These are phyloP conservation scores for Nephrocerus scutellatus DNA, from an alignment of 2,888 invertebrate species.

Conservation along the genomic window DNA sequence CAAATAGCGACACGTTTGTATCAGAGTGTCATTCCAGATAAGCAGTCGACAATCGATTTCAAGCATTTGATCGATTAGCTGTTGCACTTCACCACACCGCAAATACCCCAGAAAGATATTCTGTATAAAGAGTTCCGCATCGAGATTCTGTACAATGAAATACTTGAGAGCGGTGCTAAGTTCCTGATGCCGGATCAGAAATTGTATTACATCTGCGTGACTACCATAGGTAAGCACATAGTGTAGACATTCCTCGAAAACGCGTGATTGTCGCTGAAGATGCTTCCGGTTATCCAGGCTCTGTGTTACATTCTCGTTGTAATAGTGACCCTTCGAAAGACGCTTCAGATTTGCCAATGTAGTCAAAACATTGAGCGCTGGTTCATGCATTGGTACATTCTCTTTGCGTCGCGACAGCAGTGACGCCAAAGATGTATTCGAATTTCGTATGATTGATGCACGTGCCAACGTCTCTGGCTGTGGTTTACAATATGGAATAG, in stretches of 20 bases:
- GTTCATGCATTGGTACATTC: constrained; percentile 51
- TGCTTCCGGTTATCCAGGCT: constrained; percentile 19
- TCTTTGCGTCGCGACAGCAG: constrained; percentile 47
- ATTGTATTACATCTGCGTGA: constrained; percentile 64
- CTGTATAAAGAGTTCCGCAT: constrained; percentile 66
- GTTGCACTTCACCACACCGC: constrained; percentile 56
- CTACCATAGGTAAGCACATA: constrained; percentile 77
- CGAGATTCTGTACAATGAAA: constrained; percentile 61
- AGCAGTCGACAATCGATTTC: constrained; percentile 60
- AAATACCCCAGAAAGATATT: constrained; percentile 62
- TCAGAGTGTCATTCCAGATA: constrained; percentile 64
- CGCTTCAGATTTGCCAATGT: constrained; percentile 54
- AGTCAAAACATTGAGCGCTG: constrained; percentile 56
- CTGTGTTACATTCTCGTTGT: constrained; percentile 24
- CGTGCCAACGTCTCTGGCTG: constrained; percentile 40
- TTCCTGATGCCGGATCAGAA: constrained; percentile 67
- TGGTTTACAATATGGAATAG: constrained; percentile 39
- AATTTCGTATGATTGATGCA: constrained; percentile 41
- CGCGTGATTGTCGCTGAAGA: constrained; percentile 44
- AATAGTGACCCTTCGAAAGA: constrained; percentile 53
- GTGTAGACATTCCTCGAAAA: constrained; percentile 72
- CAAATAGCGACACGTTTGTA: constrained; percentile 63
- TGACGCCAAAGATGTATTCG: constrained; percentile 40
- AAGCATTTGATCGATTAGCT: constrained; percentile 58
- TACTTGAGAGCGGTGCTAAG: constrained; percentile 63